Evolutionary conservation across 1,140 invertebrate genomes (phyloP).

Genomic region (Heliothis subflexa): DNA sequence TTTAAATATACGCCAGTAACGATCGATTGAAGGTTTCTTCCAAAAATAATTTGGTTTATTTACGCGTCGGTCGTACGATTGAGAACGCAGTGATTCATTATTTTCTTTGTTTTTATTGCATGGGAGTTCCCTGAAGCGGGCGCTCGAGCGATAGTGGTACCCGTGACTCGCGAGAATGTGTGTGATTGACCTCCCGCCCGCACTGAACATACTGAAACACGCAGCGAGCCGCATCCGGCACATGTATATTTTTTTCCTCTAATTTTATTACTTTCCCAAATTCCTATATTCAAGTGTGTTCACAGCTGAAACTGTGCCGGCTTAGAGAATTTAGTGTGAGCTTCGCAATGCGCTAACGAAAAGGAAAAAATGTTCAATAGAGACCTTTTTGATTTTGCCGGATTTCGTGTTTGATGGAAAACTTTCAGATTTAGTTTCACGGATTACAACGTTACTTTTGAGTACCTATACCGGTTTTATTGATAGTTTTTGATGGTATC

Average conservation of each 20-base stretch:
- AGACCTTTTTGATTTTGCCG: too few species aligned
- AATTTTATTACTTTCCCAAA: slow-evolving; percentile 28
- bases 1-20: slow-evolving; percentile 1
- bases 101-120: slow-evolving; percentile 34
- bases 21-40: slow-evolving; percentile 30
- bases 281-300: neutral
- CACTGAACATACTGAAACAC: slow-evolving; percentile 5
- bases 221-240: slow-evolving; percentile 21
- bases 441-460: too few species aligned
- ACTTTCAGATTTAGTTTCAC: too few species aligned
- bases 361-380: too few species aligned
- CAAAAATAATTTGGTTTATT: slow-evolving; percentile 28
- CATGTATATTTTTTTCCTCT: neutral
- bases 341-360: neutral
- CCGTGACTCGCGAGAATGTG: neutral
- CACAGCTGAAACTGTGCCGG: neutral
- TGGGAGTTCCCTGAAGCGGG: slow-evolving; percentile 17
- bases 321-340: neutral
- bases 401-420: too few species aligned
- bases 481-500: too few species aligned
- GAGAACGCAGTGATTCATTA: slow-evolving; percentile 26
- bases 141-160: neutral
- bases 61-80: neutral
- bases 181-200: slow-evolving; percentile 29
- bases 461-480: too few species aligned